phyloP scores from a whole-genome alignment of 2,113 vertebrate species.

The Ivindomyrus marchei region DNA sequence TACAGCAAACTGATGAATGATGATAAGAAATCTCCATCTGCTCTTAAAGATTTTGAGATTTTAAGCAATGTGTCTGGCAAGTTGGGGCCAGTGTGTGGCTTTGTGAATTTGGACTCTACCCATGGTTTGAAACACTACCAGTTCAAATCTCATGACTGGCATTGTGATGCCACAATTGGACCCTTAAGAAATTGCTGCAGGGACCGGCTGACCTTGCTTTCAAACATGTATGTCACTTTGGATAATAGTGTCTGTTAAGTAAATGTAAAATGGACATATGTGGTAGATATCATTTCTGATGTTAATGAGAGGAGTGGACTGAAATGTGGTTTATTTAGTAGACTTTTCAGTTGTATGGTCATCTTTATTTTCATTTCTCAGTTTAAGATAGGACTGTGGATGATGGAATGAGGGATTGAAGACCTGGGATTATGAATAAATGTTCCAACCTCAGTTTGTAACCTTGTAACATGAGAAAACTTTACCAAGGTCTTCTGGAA shows the following conservation, averaged over 20 bases:
- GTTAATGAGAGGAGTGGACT: constrained; percentile 7
- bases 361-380: neutral
- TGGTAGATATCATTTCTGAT: neutral
- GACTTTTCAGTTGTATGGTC: neutral
- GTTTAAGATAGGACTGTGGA: neutral
- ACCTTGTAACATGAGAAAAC: neutral
- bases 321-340: neutral
- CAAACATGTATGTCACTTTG: neutral
- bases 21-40: neutral
- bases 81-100: neutral
- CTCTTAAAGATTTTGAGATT: neutral
- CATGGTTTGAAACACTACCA: neutral
- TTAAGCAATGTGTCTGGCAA: neutral
- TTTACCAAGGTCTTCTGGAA: neutral
- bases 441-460: neutral
- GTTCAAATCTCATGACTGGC: neutral
- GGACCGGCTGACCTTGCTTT: neutral
- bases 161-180: neutral
- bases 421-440: neutral
- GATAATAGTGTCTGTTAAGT: neutral
- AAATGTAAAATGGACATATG: neutral
- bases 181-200: neutral
- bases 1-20: neutral
- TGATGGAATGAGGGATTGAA: neutral
- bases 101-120: neutral